Evolutionary conservation across 2,113 vertebrate species (phyloP).

Genomic region (Oryzias curvinotus): DNA sequence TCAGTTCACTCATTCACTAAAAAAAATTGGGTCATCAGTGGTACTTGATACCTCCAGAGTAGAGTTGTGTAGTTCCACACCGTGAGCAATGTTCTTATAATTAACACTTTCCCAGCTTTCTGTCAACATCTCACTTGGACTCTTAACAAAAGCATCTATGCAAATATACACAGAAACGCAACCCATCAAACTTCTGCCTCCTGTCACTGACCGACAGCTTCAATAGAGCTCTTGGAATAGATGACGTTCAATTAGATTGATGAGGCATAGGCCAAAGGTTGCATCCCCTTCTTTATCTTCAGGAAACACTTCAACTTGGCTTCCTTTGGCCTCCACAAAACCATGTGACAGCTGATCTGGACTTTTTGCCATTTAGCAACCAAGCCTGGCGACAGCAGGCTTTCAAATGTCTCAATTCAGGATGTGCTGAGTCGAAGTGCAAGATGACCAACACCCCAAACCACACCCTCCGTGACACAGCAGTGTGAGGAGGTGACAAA

Average conservation of each 20-base stretch:
- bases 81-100: too few relatives aligned
- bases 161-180: constrained; percentile 6
- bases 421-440: constrained; percentile 13
- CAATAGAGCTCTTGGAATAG: constrained; percentile 43
- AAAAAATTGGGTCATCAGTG: too few relatives aligned
- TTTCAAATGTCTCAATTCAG: constrained; percentile 60
- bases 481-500: constrained; percentile 36
- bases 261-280: constrained; percentile 68
- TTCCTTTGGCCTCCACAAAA: constrained; percentile 63
- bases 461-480: constrained; percentile 57
- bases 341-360: constrained; percentile 54
- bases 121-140: neutral
- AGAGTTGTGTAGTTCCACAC: too few relatives aligned
- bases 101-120: too few relatives aligned
- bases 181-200: constrained; percentile 14
- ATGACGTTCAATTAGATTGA: constrained; percentile 70
- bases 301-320: constrained; percentile 67
- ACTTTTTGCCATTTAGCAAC: constrained; percentile 30
- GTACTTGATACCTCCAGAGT: too few relatives aligned
- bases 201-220: constrained; percentile 34
- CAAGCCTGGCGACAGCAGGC: constrained; percentile 40
- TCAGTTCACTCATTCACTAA: too few relatives aligned
- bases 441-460: constrained; percentile 5
- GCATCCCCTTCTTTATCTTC: constrained; percentile 61
- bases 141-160: neutral